Evolutionary conservation across 2,797 vertebrate genomes (phyloP).

Genomic region (Gastrophryne carolinensis): DNA sequence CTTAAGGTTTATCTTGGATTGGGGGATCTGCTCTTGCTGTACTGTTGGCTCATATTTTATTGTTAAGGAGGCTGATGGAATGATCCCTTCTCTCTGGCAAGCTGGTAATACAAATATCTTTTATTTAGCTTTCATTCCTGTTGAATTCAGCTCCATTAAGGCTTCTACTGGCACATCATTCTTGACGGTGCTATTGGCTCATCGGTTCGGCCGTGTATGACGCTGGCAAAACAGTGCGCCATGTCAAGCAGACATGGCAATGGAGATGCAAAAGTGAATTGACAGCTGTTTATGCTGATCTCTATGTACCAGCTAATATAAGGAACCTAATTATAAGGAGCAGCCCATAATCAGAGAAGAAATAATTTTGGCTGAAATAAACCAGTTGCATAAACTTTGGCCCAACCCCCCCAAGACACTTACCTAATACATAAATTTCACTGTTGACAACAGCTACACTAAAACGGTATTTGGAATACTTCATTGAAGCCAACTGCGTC

Average conservation of each 20-base stretch:
- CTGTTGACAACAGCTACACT: constrained; percentile 80
- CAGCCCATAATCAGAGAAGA: background rate
- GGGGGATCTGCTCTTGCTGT: background rate
- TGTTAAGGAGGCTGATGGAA: background rate
- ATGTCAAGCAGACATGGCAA: background rate
- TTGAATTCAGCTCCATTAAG: constrained; percentile 35
- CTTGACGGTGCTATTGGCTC: constrained; percentile 25
- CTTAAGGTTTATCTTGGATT: background rate
- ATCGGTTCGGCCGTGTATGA: constrained; percentile 7
- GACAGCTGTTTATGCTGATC: constrained; percentile 15
- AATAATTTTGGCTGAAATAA: no score
- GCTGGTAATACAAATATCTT: constrained; percentile 14
- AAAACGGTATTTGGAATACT: constrained; percentile 93
- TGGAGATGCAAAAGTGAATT: constrained; percentile 3
- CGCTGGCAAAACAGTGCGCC: background rate
- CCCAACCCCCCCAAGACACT: constrained; percentile 61
- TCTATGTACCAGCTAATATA: background rate
- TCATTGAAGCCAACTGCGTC: constrained; percentile 85
- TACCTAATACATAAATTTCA: constrained; percentile 94
- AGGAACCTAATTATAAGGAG: no score
- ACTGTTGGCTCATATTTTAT: constrained; percentile 1
- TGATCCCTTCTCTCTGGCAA: background rate
- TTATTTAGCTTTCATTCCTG: constrained; percentile 13
- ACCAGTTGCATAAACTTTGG: no score
- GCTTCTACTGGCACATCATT: background rate